Percentiles rank a stretch among this genome's conserved stretches.
Evolutionary conservation across 2,797 vertebrate genomes (phyloP).

Genomic region (Scomberomorus guttatus): DNA sequence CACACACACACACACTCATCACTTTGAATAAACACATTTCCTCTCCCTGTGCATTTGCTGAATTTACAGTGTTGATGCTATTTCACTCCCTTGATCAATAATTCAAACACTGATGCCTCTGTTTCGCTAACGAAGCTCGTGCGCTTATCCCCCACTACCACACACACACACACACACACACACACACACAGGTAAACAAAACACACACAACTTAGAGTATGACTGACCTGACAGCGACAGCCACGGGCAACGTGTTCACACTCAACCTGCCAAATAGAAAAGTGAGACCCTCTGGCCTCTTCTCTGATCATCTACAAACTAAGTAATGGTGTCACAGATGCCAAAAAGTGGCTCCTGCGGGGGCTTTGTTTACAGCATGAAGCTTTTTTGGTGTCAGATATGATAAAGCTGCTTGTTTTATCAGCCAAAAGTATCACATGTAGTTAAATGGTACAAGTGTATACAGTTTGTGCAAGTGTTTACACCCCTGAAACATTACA

Average conservation of each 20-base stretch:
- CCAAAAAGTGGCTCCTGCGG: slow-evolving; percentile 27
- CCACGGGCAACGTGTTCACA: slow-evolving; percentile 47
- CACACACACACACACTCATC: slow-evolving; percentile 22
- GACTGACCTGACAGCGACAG: slow-evolving; percentile 28
- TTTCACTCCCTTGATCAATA: slow-evolving; percentile 78
- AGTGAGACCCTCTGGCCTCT: slow-evolving; percentile 37
- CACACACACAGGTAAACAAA: slow-evolving; percentile 21
- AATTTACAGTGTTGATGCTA: slow-evolving; percentile 64
- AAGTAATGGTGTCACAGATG: slow-evolving; percentile 34
- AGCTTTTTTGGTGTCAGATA: slow-evolving; percentile 18
- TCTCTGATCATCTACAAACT: slow-evolving; percentile 39
- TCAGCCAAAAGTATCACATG: slow-evolving; percentile 16
- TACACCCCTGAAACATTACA: not conserved
- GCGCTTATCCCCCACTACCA: slow-evolving; percentile 7
- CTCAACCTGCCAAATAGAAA: slow-evolving; percentile 41
- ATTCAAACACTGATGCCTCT: slow-evolving; percentile 68
- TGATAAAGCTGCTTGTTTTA: slow-evolving; percentile 6
- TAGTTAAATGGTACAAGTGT: not conserved
- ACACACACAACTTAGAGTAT: slow-evolving; percentile 13
- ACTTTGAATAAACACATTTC: slow-evolving; percentile 59
- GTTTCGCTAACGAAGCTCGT: slow-evolving; percentile 56
- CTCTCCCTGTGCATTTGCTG: slow-evolving; percentile 49
- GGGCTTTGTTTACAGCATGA: slow-evolving; percentile 5
- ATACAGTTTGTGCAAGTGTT: not conserved
- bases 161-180: slow-evolving; percentile 27